Evolutionary conservation across 2,113 vertebrate genomes (phyloP).

Genomic region (Piprites chloris): DNA sequence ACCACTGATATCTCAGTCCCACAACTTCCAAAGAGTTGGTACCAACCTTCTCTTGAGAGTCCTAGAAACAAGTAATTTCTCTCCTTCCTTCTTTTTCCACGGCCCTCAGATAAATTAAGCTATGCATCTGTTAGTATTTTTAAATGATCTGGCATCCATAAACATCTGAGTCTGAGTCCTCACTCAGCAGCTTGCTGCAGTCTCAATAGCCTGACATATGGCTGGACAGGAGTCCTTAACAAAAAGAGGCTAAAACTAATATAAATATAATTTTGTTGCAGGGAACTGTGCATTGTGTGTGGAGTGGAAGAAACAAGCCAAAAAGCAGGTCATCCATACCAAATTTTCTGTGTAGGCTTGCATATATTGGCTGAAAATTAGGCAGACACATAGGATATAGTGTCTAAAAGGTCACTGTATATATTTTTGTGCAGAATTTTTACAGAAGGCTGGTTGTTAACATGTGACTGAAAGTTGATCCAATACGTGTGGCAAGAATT

Average conservation of each 20-base stretch:
- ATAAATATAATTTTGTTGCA: background rate
- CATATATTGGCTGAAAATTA: background rate
- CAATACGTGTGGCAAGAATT: background rate
- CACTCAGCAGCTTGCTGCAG: background rate
- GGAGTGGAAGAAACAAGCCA: background rate
- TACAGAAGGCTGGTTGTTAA: background rate
- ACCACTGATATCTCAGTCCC: background rate
- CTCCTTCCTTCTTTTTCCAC: background rate
- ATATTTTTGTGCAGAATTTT: background rate
- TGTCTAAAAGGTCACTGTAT: background rate
- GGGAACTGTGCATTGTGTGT: background rate
- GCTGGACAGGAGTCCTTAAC: background rate
- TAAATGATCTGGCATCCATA: background rate
- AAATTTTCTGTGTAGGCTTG: background rate
- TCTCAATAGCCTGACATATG: background rate
- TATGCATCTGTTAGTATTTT: slow-evolving; percentile 13
- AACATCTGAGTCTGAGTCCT: background rate
- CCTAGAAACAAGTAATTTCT: background rate
- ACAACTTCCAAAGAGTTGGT: background rate
- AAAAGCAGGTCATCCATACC: background rate
- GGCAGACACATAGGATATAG: background rate
- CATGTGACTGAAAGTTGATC: background rate
- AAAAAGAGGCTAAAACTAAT: background rate
- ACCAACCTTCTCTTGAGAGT: background rate
- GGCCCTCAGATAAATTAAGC: background rate